Evolutionary conservation across 2,888 invertebrate genomes (phyloP).

Genomic region (Melieria crassipennis): DNA sequence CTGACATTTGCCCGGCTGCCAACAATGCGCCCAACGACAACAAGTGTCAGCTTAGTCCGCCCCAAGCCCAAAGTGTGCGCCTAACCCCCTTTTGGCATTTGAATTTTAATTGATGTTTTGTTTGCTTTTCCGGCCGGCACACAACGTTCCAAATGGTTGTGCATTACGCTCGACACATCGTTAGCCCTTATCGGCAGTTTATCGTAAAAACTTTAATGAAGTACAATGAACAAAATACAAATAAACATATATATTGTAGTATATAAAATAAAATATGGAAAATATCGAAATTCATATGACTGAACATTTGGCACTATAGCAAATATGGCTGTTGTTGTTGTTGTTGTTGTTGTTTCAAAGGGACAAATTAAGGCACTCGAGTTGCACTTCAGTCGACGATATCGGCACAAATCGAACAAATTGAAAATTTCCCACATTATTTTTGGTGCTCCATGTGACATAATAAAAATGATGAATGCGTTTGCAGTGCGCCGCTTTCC

Average conservation of each 20-base stretch:
- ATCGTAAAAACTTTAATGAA: too few species aligned
- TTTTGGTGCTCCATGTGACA: slow-evolving; percentile 9
- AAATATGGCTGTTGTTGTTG: too few species aligned
- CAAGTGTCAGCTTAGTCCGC: not conserved
- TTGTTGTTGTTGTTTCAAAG: too few species aligned
- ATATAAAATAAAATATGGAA: not conserved
- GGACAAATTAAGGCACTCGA: slow-evolving; percentile 5
- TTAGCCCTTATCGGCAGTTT: too few species aligned
- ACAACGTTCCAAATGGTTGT: not conserved
- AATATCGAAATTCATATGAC: not conserved
- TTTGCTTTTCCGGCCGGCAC: slow-evolving; percentile 30
- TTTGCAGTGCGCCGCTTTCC: not conserved
- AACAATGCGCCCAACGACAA: too few species aligned
- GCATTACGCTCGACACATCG: not conserved
- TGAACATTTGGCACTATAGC: not conserved
- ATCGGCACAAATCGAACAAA: slow-evolving; percentile 29
- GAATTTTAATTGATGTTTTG: slow-evolving; percentile 45
- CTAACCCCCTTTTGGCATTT: slow-evolving; percentile 34
- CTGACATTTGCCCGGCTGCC: too few species aligned
- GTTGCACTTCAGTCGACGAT: not conserved
- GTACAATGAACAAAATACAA: too few species aligned
- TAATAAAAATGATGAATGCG: not conserved
- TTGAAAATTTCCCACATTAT: slow-evolving; percentile 42
- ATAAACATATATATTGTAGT: not conserved
- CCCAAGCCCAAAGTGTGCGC: not conserved